Percentiles rank a stretch among this genome's conserved stretches.
phyloP scores from a whole-genome alignment of 1,140 invertebrate genomes.

The Caenorhabditis latens region DNA sequence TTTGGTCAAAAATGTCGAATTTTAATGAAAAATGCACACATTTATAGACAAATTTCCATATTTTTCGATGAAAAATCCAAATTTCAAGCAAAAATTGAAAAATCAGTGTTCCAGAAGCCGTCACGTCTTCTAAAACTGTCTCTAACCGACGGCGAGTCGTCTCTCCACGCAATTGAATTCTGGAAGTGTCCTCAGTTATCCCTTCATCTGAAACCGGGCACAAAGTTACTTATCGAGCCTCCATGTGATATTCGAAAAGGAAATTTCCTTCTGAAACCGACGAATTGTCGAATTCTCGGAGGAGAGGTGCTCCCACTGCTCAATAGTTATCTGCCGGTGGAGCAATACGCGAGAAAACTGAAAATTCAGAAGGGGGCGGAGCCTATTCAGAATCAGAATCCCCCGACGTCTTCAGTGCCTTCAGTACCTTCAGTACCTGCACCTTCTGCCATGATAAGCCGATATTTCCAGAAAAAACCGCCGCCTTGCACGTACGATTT shows the following conservation, averaged over 20 bases:
- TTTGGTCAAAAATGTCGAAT: too few species aligned
- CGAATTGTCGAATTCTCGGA: conserved; percentile 12
- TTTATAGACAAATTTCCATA: too few species aligned
- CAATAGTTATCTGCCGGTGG: neutral
- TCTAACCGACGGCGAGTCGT: neutral
- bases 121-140: conserved; percentile 17
- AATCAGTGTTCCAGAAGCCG: neutral
- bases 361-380: neutral
- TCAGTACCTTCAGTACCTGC: neutral
- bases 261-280: neutral
- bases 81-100: too few species aligned
- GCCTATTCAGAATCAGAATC: neutral
- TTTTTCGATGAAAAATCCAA: too few species aligned
- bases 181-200: conserved; percentile 37
- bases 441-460: conserved; percentile 3
- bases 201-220: neutral
- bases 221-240: conserved; percentile 6
- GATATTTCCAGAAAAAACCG: conserved; percentile 20
- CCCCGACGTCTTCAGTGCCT: neutral
- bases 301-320: conserved; percentile 5
- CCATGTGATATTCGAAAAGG: conserved; percentile 42
- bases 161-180: neutral
- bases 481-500: neutral
- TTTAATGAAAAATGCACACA: too few species aligned
- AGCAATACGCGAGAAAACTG: conserved; percentile 6